Base-by-base conservation (phyloP, 2,797 vertebrate genomes). In the Erpetoichthys calabaricus region DNA sequence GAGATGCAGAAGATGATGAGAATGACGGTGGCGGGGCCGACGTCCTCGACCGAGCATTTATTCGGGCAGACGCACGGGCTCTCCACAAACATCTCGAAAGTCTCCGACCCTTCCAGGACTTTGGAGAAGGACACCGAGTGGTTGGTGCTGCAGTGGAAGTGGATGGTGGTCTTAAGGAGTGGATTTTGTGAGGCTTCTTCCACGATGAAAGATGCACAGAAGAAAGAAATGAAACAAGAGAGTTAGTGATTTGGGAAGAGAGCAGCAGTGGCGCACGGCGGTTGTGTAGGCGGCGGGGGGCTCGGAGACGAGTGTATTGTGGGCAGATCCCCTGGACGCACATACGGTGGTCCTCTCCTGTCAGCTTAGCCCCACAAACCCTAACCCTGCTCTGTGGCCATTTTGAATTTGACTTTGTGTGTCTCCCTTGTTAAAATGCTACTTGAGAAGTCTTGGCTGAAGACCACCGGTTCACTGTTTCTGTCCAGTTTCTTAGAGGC, bases 31-130 rank as follows among this genome's bases (percentile, higher is more conserved):
- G 80, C 79, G 0, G 77, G 65, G 10, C 82, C 84, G 65, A 85
- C 70, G 8, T 84, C 81, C 45, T 75, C 75, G n/a, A 71, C 64
- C 7, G 67, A 59, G 4, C 83, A 87, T 63, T 74, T 70, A n/a
- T 81, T 82, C 3, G 80, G 77, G 67, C 85, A 88, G 0, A 74
- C 84, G 62, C 84, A 89, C 9, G 78, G 81, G 53, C 77, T 84
- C 46, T 80, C 73, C 61, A 85, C 79, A 66, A 75, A 79, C 59
- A 86, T 72, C 59, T 83, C 74, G 68, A 87, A 68, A 45, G 66
- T 67, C 42, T 58, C 59, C 44, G 68, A 59, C 0, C 47, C 4
- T 4, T 60, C 52, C 4, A 79, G 58, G 7, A 55, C 63, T 59
- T 59, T 67, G 43, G 68, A 64, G 63, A 64, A 54, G 4, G 75